These are phyloP conservation scores for Apamea epomidion DNA, from an alignment of 2,888 invertebrate species.

Conservation along the genomic window DNA sequence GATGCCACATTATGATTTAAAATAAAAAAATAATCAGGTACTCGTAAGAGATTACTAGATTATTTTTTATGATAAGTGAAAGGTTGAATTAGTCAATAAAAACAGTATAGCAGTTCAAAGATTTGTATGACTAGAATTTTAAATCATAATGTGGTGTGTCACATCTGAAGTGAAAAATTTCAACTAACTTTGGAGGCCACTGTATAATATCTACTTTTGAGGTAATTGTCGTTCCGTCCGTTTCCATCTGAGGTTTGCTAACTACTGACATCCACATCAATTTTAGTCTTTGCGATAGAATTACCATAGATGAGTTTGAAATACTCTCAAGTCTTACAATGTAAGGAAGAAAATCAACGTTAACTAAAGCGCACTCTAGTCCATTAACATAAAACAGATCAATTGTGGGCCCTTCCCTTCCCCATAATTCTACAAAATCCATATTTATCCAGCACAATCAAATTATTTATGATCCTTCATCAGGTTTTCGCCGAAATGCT, in stretches of 20 bases:
- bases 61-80: no score
- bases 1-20: no score
- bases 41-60: no score
- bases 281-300: not conserved
- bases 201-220: not conserved
- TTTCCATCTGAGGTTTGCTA: not conserved
- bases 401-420: not conserved
- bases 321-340: not conserved
- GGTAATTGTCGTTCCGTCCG: not conserved
- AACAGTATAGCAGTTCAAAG: no score
- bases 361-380: not conserved
- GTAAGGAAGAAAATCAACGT: not conserved
- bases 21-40: no score
- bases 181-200: no score
- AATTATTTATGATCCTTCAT: constrained; percentile 70
- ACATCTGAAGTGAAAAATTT: no score
- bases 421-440: constrained; percentile 48
- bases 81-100: no score
- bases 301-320: not conserved
- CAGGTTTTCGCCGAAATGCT: constrained; percentile 70
- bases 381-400: constrained; percentile 34
- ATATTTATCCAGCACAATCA: constrained; percentile 58
- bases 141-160: no score
- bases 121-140: no score
- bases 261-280: not conserved